Percentiles rank a stretch among this genome's conserved stretches.
Evolutionary conservation across 2,888 invertebrate genomes (phyloP).

Genomic region (Melinopterus prodromus): DNA sequence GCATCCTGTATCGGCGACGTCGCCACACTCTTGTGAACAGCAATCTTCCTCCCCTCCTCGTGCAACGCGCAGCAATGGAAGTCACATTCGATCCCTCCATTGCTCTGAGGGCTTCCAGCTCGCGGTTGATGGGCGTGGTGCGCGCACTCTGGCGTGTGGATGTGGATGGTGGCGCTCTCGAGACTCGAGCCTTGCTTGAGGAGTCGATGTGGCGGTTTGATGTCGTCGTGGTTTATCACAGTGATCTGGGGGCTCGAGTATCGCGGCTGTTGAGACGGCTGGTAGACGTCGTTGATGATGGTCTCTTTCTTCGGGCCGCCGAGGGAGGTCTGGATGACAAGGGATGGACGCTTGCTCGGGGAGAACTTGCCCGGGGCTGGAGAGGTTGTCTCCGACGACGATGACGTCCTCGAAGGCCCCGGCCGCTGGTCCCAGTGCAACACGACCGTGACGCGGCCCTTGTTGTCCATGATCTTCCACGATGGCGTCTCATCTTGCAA

Average conservation of each 20-base stretch:
- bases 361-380: slow-evolving; percentile 65
- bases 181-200: slow-evolving; percentile 69
- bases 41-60: slow-evolving; percentile 91
- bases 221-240: slow-evolving; percentile 93
- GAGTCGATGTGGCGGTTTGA: slow-evolving; percentile 57
- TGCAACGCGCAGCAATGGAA: slow-evolving; percentile 95
- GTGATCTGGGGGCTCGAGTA: slow-evolving; percentile 84
- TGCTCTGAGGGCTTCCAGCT: slow-evolving; percentile 70
- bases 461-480: slow-evolving; percentile 99
- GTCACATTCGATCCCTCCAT: slow-evolving; percentile 81
- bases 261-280: slow-evolving; percentile 53
- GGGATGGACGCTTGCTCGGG: slow-evolving; percentile 71
- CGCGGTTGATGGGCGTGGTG: slow-evolving; percentile 73
- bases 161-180: slow-evolving; percentile 78
- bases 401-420: slow-evolving; percentile 64
- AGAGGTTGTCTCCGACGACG: slow-evolving; percentile 59
- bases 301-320: slow-evolving; percentile 65
- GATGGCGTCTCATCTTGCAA: slow-evolving; percentile 96
- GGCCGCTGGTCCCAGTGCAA: slow-evolving; percentile 95
- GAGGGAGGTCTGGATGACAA: slow-evolving; percentile 72
- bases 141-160: slow-evolving; percentile 85
- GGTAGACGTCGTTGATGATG: slow-evolving; percentile 63
- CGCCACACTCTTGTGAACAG: slow-evolving; percentile 91
- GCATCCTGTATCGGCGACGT: slow-evolving; percentile 91
- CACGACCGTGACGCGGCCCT: slow-evolving; percentile 95